Evolutionary conservation across 2,888 invertebrate genomes (phyloP).

Genomic region (Polia nebulosa): DNA sequence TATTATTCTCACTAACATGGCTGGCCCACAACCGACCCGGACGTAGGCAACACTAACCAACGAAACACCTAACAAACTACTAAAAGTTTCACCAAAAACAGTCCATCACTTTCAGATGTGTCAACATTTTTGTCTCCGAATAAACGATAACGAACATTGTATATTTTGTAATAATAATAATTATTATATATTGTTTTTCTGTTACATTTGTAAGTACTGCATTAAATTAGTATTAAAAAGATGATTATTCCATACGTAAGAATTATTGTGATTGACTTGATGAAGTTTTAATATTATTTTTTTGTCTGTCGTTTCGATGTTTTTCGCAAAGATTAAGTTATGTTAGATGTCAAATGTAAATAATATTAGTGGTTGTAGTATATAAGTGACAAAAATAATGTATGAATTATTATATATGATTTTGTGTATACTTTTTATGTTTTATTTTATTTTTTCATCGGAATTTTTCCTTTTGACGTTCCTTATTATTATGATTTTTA

Average conservation of each 20-base stretch:
- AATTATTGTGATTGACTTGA: slow-evolving; percentile 72
- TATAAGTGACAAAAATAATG: slow-evolving; percentile 70
- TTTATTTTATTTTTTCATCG: slow-evolving; percentile 55
- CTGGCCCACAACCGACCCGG: slow-evolving; percentile 48
- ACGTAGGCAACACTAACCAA: slow-evolving; percentile 56
- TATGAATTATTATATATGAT: slow-evolving; percentile 71
- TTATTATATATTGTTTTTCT: slow-evolving; percentile 67
- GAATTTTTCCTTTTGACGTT: slow-evolving; percentile 3
- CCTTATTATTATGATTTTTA: not conserved
- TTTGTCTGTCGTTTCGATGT: slow-evolving; percentile 61
- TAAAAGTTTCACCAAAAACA: slow-evolving; percentile 63
- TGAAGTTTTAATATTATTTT: slow-evolving; percentile 51
- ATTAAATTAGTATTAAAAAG: slow-evolving; percentile 73
- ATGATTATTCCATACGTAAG: slow-evolving; percentile 80
- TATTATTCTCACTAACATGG: slow-evolving; percentile 55
- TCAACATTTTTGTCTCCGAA: slow-evolving; percentile 65
- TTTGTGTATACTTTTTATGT: slow-evolving; percentile 72
- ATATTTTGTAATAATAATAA: slow-evolving; percentile 83
- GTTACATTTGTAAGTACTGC: slow-evolving; percentile 73
- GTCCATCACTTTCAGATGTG: slow-evolving; percentile 62
- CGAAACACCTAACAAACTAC: slow-evolving; percentile 49
- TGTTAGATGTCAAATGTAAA: slow-evolving; percentile 66
- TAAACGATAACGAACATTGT: slow-evolving; percentile 71
- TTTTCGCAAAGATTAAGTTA: slow-evolving; percentile 66
- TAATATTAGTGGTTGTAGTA: slow-evolving; percentile 61